phyloP scores from a whole-genome alignment of 1,140 invertebrate genomes.

The Plutomurus gul region DNA sequence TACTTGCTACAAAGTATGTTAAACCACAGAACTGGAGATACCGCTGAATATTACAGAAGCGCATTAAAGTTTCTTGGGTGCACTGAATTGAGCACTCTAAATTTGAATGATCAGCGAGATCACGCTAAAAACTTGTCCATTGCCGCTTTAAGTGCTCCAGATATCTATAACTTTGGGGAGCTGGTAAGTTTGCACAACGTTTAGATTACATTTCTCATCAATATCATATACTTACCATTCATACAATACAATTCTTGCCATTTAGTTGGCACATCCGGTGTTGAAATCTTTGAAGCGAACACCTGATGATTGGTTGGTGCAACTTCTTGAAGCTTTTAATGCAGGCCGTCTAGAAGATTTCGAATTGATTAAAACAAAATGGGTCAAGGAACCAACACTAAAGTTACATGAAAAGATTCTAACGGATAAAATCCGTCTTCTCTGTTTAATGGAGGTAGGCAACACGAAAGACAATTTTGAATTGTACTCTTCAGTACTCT shows the following conservation, averaged over 20 bases:
- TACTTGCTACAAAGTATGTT: slow-evolving; percentile 93
- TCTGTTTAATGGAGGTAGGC: slow-evolving; percentile 97
- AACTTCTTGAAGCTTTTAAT: slow-evolving; percentile 90
- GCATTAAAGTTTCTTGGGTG: slow-evolving; percentile 94
- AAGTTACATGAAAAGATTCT: slow-evolving; percentile 81
- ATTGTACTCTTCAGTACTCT: not conserved
- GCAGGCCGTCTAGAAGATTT: slow-evolving; percentile 86
- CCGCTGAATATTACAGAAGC: slow-evolving; percentile 91
- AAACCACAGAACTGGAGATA: slow-evolving; percentile 77
- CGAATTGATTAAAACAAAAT: slow-evolving; percentile 78
- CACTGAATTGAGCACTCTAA: slow-evolving; percentile 73
- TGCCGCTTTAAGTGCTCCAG: slow-evolving; percentile 91
- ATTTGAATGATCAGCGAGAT: slow-evolving; percentile 71
- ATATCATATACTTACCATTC: not conserved
- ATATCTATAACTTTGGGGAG: slow-evolving; percentile 97
- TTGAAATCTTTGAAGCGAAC: slow-evolving; percentile 81
- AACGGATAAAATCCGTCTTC: slow-evolving; percentile 88
- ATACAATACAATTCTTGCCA: not conserved
- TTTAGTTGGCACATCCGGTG: slow-evolving; percentile 87
- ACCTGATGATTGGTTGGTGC: slow-evolving; percentile 84
- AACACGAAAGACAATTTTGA: no score
- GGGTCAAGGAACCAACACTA: slow-evolving; percentile 83
- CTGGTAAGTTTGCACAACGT: slow-evolving; percentile 64
- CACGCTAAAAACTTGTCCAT: slow-evolving; percentile 90
- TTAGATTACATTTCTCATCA: not conserved